Evolutionary conservation across 1,140 invertebrate species (phyloP), one percentile per base, ranked within the genome.

Genomic region (Centruroides vittatus): DNA sequence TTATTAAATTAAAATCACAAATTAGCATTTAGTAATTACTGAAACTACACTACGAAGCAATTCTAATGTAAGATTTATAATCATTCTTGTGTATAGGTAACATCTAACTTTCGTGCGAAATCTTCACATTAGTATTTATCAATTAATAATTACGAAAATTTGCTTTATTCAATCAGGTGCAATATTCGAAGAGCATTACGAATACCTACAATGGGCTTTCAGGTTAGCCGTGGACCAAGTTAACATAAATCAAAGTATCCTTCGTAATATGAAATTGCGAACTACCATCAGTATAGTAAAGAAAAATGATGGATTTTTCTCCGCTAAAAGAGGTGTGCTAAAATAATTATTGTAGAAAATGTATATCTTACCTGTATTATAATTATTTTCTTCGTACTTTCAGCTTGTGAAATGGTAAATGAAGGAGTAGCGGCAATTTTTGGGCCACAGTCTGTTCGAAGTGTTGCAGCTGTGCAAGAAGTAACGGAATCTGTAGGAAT

Each of bases 401-500:
- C 78, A 96, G 93, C 94, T 63, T 97, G 93, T 72, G 84, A 89
- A 67, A 79, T 94, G 63, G 75, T 95, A 59, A 79, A 85, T 64
- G 84, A 82, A 67, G 91, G 91, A 9, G 87, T 96, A 35, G 90
- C 89, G 5, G 92, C 89, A 34, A 89, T 97, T 70, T 95, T 96
- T 72, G 93, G 93, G 1, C 92, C 92, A 3, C 89, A 93, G 72
- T 92, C 86, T 49, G 81, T 84, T 0, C 86, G 91, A 56, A 91
- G 89, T 3, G 88, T 89, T 3, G 87, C 86, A 62, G 91, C 95
- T 75, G 89, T 95, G n/a, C 92, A 95, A 75, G 92, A 88, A 59
- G 93, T 95, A 68, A 95, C 91, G 73, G 92, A 95, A 75, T 89
- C 89, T 23, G 89, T 94, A 84, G 91, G 95, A 76, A 86, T 96